Conservation (phyloP, 2,797 vertebrate genomes). For the Australoheros facetus region DNA sequence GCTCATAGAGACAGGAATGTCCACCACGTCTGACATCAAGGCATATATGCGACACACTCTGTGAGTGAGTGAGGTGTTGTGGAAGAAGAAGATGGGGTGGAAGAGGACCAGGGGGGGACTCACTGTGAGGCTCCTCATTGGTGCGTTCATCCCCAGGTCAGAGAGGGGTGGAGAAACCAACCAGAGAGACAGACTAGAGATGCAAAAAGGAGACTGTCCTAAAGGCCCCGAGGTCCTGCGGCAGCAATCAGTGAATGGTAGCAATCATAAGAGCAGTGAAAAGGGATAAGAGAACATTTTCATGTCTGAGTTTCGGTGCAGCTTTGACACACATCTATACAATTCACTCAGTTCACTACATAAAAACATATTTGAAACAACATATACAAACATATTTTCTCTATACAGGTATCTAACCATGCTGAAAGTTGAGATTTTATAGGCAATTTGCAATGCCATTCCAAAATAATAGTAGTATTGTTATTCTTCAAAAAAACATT, state of each 20-base stretch:
- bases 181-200: slow-evolving; percentile 69
- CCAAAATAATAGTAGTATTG: too few relatives aligned
- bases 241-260: slow-evolving; percentile 53
- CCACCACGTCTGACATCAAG: slow-evolving; percentile 84
- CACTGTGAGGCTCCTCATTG: slow-evolving; percentile 90
- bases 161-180: slow-evolving; percentile 78
- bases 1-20: slow-evolving; percentile 83
- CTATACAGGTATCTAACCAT: too few relatives aligned
- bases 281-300: slow-evolving; percentile 40
- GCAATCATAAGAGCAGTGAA: slow-evolving; percentile 49
- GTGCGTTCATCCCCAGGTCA: slow-evolving; percentile 87
- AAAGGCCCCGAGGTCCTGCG: slow-evolving; percentile 65
- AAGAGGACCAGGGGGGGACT: slow-evolving; percentile 73
- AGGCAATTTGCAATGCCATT: too few relatives aligned
- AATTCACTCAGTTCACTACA: neutral
- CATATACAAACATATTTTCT: too few relatives aligned
- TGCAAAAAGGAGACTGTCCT: slow-evolving; percentile 61
- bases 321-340: neutral
- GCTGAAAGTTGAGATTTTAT: too few relatives aligned
- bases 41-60: slow-evolving; percentile 84
- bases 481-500: neutral
- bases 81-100: slow-evolving; percentile 71
- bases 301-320: too few relatives aligned
- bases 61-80: slow-evolving; percentile 78
- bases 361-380: neutral